Conservation (phyloP, 2,797 vertebrate species). For the Galaxias olidus region DNA sequence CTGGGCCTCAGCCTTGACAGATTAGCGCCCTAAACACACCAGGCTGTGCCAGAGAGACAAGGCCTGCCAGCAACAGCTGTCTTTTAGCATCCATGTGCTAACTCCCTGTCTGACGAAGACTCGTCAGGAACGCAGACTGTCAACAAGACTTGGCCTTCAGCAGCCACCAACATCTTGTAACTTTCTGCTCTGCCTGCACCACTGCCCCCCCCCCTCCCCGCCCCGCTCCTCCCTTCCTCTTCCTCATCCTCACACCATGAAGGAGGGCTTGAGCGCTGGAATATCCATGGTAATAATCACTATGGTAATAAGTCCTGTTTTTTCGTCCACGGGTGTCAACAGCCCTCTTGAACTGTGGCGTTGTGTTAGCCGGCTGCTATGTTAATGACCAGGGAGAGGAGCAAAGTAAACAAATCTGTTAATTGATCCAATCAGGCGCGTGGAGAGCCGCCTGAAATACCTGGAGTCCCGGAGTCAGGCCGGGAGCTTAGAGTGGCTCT, state of each 20-base stretch:
- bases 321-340: slow-evolving; percentile 6
- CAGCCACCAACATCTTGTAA: slow-evolving; percentile 10
- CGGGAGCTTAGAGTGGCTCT: slow-evolving; percentile 22
- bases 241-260: too few species aligned
- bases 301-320: slow-evolving; percentile 11
- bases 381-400: slow-evolving; percentile 13
- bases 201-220: too few species aligned
- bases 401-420: slow-evolving; percentile 30
- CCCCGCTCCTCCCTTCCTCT: too few species aligned
- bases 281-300: background rate
- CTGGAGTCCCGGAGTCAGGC: slow-evolving; percentile 8
- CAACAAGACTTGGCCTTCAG: slow-evolving; percentile 3
- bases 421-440: slow-evolving; percentile 22
- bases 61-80: slow-evolving; percentile 23
- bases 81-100: slow-evolving; percentile 12
- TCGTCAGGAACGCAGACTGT: background rate
- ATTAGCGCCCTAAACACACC: slow-evolving; percentile 2
- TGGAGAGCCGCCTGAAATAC: slow-evolving; percentile 1
- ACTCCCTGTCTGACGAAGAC: slow-evolving; percentile 12
- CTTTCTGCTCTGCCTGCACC: slow-evolving; percentile 1
- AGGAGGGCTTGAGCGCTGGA: too few species aligned
- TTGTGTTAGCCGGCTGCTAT: background rate
- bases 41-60: background rate
- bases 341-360: slow-evolving; percentile 16
- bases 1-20: slow-evolving; percentile 13